These are phyloP conservation scores for Dasypogon diadema DNA, from an alignment of 2,888 invertebrate genomes.

Conservation along the genomic window DNA sequence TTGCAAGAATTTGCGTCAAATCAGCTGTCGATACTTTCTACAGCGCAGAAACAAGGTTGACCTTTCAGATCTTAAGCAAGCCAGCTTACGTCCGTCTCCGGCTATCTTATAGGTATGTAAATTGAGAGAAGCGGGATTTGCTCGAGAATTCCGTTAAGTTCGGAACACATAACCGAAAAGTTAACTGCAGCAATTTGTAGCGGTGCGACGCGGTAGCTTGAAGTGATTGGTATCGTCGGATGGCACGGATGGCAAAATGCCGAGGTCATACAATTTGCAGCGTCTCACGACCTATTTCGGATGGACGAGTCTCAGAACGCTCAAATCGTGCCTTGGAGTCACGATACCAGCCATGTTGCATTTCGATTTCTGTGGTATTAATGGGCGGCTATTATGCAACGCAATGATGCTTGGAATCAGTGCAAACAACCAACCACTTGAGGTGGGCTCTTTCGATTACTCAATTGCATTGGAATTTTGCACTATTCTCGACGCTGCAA, in stretches of 20 bases:
- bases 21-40: not conserved
- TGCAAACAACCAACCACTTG: constrained; percentile 3
- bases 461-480: not conserved
- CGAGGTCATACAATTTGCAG: constrained; percentile 20
- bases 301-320: constrained; percentile 20
- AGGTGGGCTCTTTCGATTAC: constrained; percentile 13
- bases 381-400: constrained; percentile 2
- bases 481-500: no score
- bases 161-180: not conserved
- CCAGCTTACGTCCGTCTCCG: not conserved
- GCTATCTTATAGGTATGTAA: not conserved
- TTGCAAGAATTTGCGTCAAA: not conserved
- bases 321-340: constrained; percentile 22
- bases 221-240: constrained; percentile 13
- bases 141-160: not conserved
- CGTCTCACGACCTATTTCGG: constrained; percentile 34
- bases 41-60: not conserved
- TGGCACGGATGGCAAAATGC: constrained; percentile 28
- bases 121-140: not conserved
- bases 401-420: constrained; percentile 11
- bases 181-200: constrained; percentile 13
- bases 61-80: not conserved
- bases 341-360: not conserved
- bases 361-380: not conserved
- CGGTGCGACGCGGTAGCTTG: not conserved